phyloP scores from a whole-genome alignment of 23 tunicate species.

The Corella eumyota region DNA sequence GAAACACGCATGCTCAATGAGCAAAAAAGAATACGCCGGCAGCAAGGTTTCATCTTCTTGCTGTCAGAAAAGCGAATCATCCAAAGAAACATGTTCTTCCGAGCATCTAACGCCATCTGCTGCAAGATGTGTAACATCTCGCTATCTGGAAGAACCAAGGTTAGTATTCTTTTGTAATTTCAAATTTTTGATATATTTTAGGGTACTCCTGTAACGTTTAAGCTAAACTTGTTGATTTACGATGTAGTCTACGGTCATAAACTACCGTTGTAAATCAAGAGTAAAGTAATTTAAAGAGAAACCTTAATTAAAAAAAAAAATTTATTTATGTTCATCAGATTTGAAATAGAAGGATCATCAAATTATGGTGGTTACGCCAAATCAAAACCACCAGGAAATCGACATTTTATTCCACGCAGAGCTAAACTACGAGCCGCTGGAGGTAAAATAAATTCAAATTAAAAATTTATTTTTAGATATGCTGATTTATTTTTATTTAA shows the following conservation, averaged over 20 bases:
- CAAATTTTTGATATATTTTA: not conserved
- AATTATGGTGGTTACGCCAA: conserved; percentile 65
- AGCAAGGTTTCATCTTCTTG: no score
- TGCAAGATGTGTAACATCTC: conserved; percentile 31
- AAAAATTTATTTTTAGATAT: no score
- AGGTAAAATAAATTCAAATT: conserved; percentile 21
- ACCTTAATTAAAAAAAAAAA: no score
- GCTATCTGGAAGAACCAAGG: conserved; percentile 65
- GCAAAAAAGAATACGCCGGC: no score
- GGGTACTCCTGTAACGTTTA: no score
- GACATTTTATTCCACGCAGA: conserved; percentile 88
- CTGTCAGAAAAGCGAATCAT: no score
- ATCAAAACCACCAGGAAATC: conserved; percentile 76
- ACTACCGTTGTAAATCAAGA: no score
- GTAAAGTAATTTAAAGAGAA: no score
- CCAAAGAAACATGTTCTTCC: no score
- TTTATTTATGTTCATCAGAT: conserved; percentile 22
- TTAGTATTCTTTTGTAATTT: conserved; percentile 11
- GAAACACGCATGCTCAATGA: no score
- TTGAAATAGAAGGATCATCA: conserved; percentile 77
- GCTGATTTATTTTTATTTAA: not conserved
- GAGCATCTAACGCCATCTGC: conserved; percentile 31
- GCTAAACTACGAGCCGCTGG: conserved; percentile 88
- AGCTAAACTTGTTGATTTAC: no score
- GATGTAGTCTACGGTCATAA: no score